Evolutionary conservation across 1,140 invertebrate genomes (phyloP), one percentile per base, ranked within the genome.

Genomic region (Holotrichia oblita): DNA sequence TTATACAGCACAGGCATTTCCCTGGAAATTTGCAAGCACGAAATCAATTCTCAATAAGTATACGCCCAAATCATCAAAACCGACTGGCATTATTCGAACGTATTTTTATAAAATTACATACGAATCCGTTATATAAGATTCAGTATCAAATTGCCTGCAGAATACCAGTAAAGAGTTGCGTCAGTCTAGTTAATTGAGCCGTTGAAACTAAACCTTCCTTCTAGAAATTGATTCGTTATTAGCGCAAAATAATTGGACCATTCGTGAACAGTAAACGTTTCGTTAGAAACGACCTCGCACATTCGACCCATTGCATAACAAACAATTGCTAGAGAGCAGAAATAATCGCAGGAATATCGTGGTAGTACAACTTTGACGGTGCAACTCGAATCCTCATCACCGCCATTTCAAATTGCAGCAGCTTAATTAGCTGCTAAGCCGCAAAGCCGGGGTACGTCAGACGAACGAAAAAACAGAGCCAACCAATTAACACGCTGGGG

Each of bases 401-500:
- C 61, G 61, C 61, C 61, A 34, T 69, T 69, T 69, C 61, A 22
- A 27, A 27, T 22, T 22, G 61, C 61, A 22, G 20, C 61, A 27
- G 61, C 61, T n/a, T n/a, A 69, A 69, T 69, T 69, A 34, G 61
- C 61, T 69, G 22, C 61, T 69, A 69, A 69, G 61, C 61, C 61
- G 61, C 61, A 69, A 69, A 69, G 61, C 8, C 22, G 61, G 22
- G n/a, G 48, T 55, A 69, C 61, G 61, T 69, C 61, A 69, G 61
- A 22, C 22, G 61, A 27, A n/a, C 12, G 61, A n/a, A 69, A 69
- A 69, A 48, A 69, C 17, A 14, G 61, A 27, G 61, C 22, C 20
- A 6, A 27, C 61, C 61, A 69, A 69, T 69, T 69, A 69, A 69
- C 61, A 69, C 61, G 17, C 48, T 14, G 14, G 17, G 22, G 61